Evolutionary conservation across 2,888 invertebrate species (phyloP).

Genomic region (Amiota minor): DNA sequence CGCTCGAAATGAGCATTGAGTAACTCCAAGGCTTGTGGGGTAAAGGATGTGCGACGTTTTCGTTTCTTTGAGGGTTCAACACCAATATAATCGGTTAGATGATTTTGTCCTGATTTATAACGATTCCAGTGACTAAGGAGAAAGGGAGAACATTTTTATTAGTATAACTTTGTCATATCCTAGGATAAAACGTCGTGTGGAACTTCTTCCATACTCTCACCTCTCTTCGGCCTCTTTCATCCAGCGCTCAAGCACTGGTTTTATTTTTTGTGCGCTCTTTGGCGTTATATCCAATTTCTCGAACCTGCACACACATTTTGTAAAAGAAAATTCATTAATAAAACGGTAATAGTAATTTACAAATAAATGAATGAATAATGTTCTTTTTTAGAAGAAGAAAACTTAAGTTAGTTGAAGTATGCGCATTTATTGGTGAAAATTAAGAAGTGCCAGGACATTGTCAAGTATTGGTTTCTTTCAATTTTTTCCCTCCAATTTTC

Average conservation of each 20-base stretch:
- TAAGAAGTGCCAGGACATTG: conserved; percentile 80
- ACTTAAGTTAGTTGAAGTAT: conserved; percentile 34
- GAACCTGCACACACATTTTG: conserved; percentile 80
- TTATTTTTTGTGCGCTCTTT: conserved; percentile 99
- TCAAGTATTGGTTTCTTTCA: conserved; percentile 70
- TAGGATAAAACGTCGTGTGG: conserved; percentile 56
- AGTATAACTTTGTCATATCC: conserved; percentile 22
- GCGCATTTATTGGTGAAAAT: conserved; percentile 50
- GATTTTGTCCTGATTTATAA: conserved; percentile 93
- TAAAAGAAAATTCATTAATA: conserved; percentile 18
- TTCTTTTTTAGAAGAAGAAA: background rate
- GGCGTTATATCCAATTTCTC: conserved; percentile 99
- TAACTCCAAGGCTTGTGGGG: conserved; percentile 95
- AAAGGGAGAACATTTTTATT: conserved; percentile 40
- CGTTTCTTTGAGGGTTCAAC: conserved; percentile 97
- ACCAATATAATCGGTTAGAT: conserved; percentile 95
- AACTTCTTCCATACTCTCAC: conserved; percentile 76
- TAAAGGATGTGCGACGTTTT: conserved; percentile 96
- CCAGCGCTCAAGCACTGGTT: conserved; percentile 98
- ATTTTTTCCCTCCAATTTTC: conserved; percentile 24
- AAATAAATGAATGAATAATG: conserved; percentile 13
- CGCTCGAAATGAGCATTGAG: conserved; percentile 96
- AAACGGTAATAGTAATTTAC: background rate
- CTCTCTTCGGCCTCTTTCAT: conserved; percentile 99
- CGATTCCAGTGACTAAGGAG: conserved; percentile 79